phyloP scores from a whole-genome alignment of 2,888 invertebrate genomes.

The Spilarctia lutea region DNA sequence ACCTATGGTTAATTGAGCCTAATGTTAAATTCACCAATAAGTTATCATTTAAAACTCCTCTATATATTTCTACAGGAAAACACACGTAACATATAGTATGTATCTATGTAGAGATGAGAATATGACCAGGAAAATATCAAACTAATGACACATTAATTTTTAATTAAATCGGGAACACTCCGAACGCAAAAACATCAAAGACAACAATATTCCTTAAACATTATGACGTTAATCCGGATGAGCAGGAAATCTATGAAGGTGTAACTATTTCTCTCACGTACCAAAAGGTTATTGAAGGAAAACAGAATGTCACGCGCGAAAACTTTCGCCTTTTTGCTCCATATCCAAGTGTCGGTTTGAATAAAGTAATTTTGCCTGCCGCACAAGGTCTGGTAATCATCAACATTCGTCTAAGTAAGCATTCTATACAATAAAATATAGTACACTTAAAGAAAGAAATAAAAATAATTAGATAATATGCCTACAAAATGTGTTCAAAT shows the following conservation, averaged over 20 bases:
- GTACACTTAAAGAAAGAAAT: background rate
- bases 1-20: too few relatives aligned
- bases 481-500: background rate
- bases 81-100: too few relatives aligned
- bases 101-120: too few relatives aligned
- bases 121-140: too few relatives aligned
- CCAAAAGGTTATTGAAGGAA: constrained; percentile 58
- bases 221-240: constrained; percentile 40
- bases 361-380: constrained; percentile 31
- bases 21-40: too few relatives aligned
- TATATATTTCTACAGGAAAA: too few relatives aligned
- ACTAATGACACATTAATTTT: background rate
- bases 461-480: background rate
- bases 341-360: constrained; percentile 29
- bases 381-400: background rate
- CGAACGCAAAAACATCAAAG: constrained; percentile 22
- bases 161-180: constrained; percentile 17
- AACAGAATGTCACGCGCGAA: constrained; percentile 51
- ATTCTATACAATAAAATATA: background rate
- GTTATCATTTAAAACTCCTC: too few relatives aligned
- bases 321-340: constrained; percentile 44
- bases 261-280: constrained; percentile 54
- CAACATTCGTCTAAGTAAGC: background rate
- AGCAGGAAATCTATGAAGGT: constrained; percentile 36
- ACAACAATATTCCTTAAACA: constrained; percentile 33